Evolutionary conservation across 2,797 vertebrate genomes (phyloP), one percentile per base, ranked within the genome.

Genomic region (Amphiprion clarkii): DNA sequence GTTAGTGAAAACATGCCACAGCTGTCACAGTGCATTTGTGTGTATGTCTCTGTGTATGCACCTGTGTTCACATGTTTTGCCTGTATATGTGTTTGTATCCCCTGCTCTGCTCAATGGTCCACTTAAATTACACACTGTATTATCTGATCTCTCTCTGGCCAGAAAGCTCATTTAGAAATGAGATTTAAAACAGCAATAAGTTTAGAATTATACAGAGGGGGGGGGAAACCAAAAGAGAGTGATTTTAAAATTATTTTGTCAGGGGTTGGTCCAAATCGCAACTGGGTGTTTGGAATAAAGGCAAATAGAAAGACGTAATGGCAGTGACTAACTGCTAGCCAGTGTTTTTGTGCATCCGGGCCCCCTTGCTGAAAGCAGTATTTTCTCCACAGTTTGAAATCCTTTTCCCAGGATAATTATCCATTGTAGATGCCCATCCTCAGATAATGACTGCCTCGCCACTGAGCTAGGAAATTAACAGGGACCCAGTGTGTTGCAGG

Each of bases 391-490:
- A 92, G 89, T 92, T 92, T 90, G 87, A 94, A 92, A 90, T 89
- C 90, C 86, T 87, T 91, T 88, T 90, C 89, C 91, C 85, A 74
- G 88, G 89, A 93, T 94, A 93, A 94, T 94, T 93, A 94, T 93
- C 88, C 82, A 92, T 90, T 93, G 91, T 94, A 93, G 92, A 93
- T 93, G 91, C 91, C 90, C 90, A 87, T 92, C 89, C 89, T 91
- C 89, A 91, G 93, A 94, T 93, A 94, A 94, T 94, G 92, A 94
- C 89, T 91, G 90, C 91, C 88, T 94, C 80, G 36, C 91, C 79
- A 93, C 91, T 90, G 90, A 93, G 93, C 88, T 87, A 83, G 92
- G 93, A 94, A 93, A 94, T 94, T 91, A 93, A 92, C 89, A 91
- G 78, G 87, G 90, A 87, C 88, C 87, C 79, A 82, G 86, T 85